Evolutionary conservation across 1,140 invertebrate genomes (phyloP).

Genomic region (Varroa destructor): DNA sequence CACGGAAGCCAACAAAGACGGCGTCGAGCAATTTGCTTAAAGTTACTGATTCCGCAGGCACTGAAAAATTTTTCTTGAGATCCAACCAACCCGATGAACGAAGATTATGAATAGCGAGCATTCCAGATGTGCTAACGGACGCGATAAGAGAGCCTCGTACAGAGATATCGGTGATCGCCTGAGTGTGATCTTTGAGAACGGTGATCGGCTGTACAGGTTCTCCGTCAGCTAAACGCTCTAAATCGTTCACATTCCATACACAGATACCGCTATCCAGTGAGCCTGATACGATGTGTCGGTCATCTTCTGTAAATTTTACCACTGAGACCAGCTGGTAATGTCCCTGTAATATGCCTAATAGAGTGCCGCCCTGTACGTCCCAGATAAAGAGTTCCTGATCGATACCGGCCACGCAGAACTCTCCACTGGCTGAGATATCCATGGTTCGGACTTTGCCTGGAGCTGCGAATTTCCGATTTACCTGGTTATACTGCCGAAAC

Average conservation of each 20-base stretch:
- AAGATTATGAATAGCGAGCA: slow-evolving; percentile 7
- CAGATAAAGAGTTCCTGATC: slow-evolving; percentile 69
- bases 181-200: slow-evolving; percentile 3
- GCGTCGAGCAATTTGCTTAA: background rate
- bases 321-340: slow-evolving; percentile 66
- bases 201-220: background rate
- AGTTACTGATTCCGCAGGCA: background rate
- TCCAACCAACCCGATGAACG: slow-evolving; percentile 3
- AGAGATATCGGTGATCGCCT: slow-evolving; percentile 10
- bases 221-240: background rate
- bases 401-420: slow-evolving; percentile 58
- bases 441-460: slow-evolving; percentile 59
- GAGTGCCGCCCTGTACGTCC: slow-evolving; percentile 55
- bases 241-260: background rate
- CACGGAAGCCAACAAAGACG: slow-evolving; percentile 15
- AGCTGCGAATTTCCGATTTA: slow-evolving; percentile 52
- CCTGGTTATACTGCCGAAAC: slow-evolving; percentile 37
- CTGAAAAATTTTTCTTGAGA: background rate
- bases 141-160: background rate
- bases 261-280: slow-evolving; percentile 1
- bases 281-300: slow-evolving; percentile 34
- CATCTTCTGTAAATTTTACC: slow-evolving; percentile 58
- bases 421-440: slow-evolving; percentile 52
- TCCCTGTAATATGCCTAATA: slow-evolving; percentile 54
- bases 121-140: background rate